Conservation (phyloP, 1,140 invertebrate genomes). For the Monomorium pharaonis region DNA sequence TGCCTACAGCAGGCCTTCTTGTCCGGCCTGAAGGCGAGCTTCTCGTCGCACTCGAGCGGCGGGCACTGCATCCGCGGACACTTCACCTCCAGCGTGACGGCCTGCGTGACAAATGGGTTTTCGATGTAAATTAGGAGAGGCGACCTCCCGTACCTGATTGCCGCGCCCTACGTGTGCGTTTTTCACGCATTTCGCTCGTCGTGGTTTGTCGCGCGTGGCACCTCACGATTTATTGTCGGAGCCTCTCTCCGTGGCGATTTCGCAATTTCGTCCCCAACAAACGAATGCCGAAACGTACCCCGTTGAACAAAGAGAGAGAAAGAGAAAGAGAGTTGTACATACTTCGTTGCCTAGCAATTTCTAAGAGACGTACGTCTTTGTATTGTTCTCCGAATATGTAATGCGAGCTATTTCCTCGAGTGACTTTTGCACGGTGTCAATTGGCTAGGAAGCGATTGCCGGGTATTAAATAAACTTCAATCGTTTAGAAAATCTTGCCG, state of each 20-base stretch:
- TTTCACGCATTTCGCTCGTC: neutral
- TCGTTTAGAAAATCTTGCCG: conserved; percentile 66
- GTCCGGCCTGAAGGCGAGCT: conserved; percentile 89
- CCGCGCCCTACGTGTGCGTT: neutral
- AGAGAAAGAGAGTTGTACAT: too few relatives aligned
- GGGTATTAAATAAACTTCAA: conserved; percentile 21
- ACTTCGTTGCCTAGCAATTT: neutral
- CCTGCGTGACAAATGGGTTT: conserved; percentile 78
- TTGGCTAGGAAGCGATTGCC: conserved; percentile 21
- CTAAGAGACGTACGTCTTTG: neutral
- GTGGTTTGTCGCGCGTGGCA: neutral
- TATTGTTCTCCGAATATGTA: neutral
- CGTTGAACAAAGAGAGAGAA: neutral
- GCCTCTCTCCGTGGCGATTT: neutral
- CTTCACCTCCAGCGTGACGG: conserved; percentile 89
- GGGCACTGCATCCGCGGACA: conserved; percentile 92
- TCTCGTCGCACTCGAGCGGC: conserved; percentile 89
- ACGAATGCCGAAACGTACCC: neutral
- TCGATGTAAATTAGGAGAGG: conserved; percentile 12
- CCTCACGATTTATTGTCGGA: neutral
- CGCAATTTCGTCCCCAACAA: neutral
- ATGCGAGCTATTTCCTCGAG: conserved; percentile 4
- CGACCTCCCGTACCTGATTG: neutral
- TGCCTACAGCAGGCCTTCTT: conserved; percentile 92
- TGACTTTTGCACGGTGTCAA: conserved; percentile 5